A percentile compares a stretch with the other conserved stretches of the same genome.
Evolutionary conservation across 2,888 invertebrate species (phyloP).

Genomic region (Malthinus flaveolus): DNA sequence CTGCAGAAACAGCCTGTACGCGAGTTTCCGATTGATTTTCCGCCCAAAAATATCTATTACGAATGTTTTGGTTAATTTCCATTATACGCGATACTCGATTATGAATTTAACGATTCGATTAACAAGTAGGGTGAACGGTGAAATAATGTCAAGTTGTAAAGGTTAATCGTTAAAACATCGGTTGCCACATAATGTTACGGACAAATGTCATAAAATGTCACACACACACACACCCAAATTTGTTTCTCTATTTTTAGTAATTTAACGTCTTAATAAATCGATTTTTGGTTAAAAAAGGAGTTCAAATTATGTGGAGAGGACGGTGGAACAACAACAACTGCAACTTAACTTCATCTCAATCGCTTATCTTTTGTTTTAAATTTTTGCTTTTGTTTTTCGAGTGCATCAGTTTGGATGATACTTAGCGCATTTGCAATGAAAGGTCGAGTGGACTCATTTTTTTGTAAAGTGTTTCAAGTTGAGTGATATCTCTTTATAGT

Average conservation of each 20-base stretch:
- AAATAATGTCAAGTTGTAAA: conserved; percentile 29
- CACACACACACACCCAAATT: neutral
- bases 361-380: conserved; percentile 17
- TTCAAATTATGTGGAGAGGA: no score
- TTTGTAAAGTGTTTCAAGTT: conserved; percentile 17
- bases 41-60: no score
- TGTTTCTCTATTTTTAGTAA: neutral
- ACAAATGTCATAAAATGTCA: conserved; percentile 30
- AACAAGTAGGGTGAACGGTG: conserved; percentile 31
- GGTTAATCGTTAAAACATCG: conserved; percentile 31
- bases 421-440: conserved; percentile 23
- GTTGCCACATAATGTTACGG: conserved; percentile 30
- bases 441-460: conserved; percentile 20
- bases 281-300: no score
- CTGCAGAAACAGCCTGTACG: no score
- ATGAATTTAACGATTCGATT: conserved; percentile 32
- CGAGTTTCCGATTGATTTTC: no score
- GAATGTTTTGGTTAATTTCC: neutral
- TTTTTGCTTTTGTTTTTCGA: conserved; percentile 15
- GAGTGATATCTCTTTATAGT: conserved; percentile 18
- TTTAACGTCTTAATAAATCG: neutral
- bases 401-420: conserved; percentile 19
- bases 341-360: conserved; percentile 9
- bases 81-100: conserved; percentile 19
- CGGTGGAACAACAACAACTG: neutral